A percentile compares a stretch with the other conserved stretches of the same genome.
phyloP scores from a whole-genome alignment of 37 sponge, comb jelly and placozoan genomes.

The Haliclona indistincta region DNA sequence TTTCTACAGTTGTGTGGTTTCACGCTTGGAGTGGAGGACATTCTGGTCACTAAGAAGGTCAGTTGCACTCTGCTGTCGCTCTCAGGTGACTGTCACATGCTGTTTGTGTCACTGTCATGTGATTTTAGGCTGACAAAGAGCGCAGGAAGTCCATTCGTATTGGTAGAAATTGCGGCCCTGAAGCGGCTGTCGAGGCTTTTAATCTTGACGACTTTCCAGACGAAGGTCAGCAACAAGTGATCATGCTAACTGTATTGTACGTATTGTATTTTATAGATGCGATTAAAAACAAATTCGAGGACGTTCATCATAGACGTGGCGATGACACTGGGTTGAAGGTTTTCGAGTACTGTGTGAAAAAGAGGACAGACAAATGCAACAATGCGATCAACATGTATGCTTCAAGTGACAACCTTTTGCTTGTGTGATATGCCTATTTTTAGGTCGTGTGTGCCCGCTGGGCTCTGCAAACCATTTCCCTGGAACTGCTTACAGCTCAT shows the following conservation, averaged over 20 bases:
- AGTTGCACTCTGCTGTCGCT: not conserved
- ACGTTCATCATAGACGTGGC: constrained; percentile 57
- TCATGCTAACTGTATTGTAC: not conserved
- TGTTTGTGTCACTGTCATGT: not conserved
- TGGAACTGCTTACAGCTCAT: constrained; percentile 89
- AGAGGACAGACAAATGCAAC: constrained; percentile 68
- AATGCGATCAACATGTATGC: constrained; percentile 71
- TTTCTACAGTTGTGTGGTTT: constrained; percentile 93
- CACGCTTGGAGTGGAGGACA: constrained; percentile 94
- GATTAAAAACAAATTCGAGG: constrained; percentile 51
- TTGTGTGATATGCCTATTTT: not conserved
- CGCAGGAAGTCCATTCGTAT: constrained; percentile 29
- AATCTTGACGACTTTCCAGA: constrained; percentile 25
- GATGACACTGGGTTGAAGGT: constrained; percentile 55
- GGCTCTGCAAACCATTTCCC: constrained; percentile 89
- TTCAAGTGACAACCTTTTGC: not conserved
- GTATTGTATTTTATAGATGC: constrained; percentile 9
- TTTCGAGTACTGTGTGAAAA: constrained; percentile 71
- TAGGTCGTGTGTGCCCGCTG: constrained; percentile 77
- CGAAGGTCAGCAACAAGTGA: constrained; percentile 6
- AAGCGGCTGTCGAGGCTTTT: constrained; percentile 79
- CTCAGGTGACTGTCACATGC: not conserved
- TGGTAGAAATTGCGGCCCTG: constrained; percentile 31
- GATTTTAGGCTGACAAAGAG: constrained; percentile 54
- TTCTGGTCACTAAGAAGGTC: constrained; percentile 72